Conservation (phyloP, 2,888 invertebrate species). For the Lasioglossum pauxillum region DNA sequence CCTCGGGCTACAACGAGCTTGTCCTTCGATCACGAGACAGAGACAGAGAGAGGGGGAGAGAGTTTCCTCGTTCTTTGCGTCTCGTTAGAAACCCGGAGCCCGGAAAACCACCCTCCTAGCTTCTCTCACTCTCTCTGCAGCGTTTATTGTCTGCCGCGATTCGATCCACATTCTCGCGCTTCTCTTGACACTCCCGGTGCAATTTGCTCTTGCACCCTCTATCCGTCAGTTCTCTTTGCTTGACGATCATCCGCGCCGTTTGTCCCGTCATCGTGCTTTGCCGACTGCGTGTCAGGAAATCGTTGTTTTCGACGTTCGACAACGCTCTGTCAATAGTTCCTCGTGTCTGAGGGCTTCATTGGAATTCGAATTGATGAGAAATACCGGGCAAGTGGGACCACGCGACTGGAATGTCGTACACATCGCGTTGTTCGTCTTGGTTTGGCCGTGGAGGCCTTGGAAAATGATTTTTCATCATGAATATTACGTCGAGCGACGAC, state of each 20-base stretch:
- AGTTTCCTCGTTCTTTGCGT: constrained; percentile 16
- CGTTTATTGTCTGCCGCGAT: not conserved
- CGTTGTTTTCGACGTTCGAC: not conserved
- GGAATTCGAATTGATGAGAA: not conserved
- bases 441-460: not conserved
- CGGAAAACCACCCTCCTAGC: not conserved
- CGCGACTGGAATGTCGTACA: not conserved
- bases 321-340: not conserved
- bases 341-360: not conserved
- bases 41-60: not conserved
- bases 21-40: constrained; percentile 24
- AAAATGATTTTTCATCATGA: not conserved
- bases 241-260: not conserved
- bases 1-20: constrained; percentile 37
- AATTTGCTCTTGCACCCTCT: not conserved
- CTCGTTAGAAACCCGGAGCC: constrained; percentile 20
- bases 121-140: not conserved
- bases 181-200: not conserved
- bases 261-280: not conserved
- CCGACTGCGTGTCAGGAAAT: not conserved
- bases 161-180: not conserved
- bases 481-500: no score
- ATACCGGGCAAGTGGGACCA: not conserved
- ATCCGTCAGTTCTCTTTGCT: not conserved
- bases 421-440: not conserved